Base-by-base conservation (phyloP, 2,113 vertebrate genomes). In the Brevimyrus niger region DNA sequence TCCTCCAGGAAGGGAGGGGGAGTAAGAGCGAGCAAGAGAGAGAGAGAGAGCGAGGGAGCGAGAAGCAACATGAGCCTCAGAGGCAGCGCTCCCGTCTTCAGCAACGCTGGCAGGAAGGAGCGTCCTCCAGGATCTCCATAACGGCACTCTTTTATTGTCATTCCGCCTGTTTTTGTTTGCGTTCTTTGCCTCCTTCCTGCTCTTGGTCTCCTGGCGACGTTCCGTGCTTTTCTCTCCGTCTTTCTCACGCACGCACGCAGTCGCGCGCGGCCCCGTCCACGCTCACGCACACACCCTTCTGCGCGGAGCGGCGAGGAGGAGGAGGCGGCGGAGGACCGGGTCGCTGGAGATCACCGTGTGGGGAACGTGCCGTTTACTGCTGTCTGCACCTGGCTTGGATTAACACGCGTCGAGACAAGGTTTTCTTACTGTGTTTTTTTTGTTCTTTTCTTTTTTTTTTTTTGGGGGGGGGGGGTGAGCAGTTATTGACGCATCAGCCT, bases 371-470 rank as follows among this genome's bases (percentile, higher is more conserved):
- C 90, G 87, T 86, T 89, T 89, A 91, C 90, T 80, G 91, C 89
- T 88, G 91, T 91, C 92, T 92, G 92, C 38, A 86, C 90, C 82
- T 88, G 90, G 9, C 27, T 91, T 86, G 91, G 91, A 91, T 91
- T 88, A 82, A 91, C 91, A 91, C 90, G 91, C 86, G 91, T 88
- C 90, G 87, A 92, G 91, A 90, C 55, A 85, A 90, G 87, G 69
- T 80, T 73, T 46, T 51, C 31, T 58, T 84, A 21, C 84, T 51
- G 35, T 89, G 87, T 76, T 85, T 89, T 73, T n/a, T 21, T 76
- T 19, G n/a, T 76, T 44, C 31, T 51, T n/a, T 86, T 69, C 46
- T 86, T 19, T 21, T 21, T 17, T 21, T 13, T 27, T n/a, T 21
- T 8, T 46, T 8, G 46, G 46, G 46, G 8, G 69, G 31, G 27